Evolutionary conservation across 2,113 vertebrate species (phyloP), one percentile per base, ranked within the genome.

Genomic region (Tichodroma muraria): DNA sequence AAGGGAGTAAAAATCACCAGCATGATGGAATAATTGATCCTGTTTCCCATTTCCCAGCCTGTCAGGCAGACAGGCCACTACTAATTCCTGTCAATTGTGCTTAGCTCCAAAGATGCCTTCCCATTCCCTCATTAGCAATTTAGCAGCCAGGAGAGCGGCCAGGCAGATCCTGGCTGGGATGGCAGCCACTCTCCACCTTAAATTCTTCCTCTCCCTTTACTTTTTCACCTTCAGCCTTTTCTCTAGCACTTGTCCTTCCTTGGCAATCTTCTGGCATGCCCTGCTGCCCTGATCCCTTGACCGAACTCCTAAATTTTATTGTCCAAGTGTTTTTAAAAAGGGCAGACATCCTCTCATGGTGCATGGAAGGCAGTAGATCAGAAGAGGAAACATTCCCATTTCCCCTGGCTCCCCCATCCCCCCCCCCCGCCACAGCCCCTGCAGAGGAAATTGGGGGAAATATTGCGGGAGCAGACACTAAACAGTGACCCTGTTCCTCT

Each of bases 121-220:
- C 75, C 3, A 0, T 24, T 22, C 47, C 49, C 52, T 77, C 38
- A 13, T 76, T 52, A 93, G 40, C 2, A 0, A 35, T 42, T 70
- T 0, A 0, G 61, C 44, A 71, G 44, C 31, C 0, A 1, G 57
- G 52, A 88, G 22, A 53, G 53, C 0, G 0, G 24, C 84, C 80
- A 64, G 76, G 73, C 2, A 5, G 42, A 54, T 72, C 45, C 75
- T 76, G 69, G 53, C 45, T 57, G 45, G n/a, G 57, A 71, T 33
- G 52, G 44, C 61, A 77, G 59, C 78, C 17, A 3, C 50, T 59
- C 37, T 69, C 15, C 1, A 1, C 22, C 4, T 90, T 59, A 24
- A 37, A 63, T 35, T 80, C 49, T 37, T 85, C n/a, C 44, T 68
- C 8, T 44, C 6, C 44, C 35, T 52, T 37, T 24, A 2, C 11